Conservation (phyloP, 2,113 vertebrate genomes). For the Stegastes partitus region DNA sequence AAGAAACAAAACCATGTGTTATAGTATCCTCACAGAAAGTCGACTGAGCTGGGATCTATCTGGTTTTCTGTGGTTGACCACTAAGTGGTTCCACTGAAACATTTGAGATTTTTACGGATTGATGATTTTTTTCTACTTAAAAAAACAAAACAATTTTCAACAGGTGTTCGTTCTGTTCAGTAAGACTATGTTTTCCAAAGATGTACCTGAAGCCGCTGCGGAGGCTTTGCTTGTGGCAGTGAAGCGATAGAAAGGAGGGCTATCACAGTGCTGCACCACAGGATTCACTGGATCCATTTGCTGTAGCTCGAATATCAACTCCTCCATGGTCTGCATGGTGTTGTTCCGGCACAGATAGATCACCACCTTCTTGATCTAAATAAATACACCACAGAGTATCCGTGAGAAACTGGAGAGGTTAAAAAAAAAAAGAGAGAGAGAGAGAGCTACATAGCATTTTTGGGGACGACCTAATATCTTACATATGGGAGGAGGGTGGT, state of each 20-base stretch:
- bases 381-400: neutral
- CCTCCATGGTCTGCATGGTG: constrained; percentile 97
- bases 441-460: neutral
- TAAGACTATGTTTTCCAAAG: neutral
- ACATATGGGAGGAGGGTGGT: constrained; percentile 94
- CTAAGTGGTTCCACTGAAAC: constrained; percentile 4
- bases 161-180: neutral
- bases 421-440: neutral
- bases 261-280: constrained; percentile 95
- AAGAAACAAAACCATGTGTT: constrained; percentile 5
- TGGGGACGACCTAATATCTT: constrained; percentile 42
- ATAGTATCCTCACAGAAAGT: neutral
- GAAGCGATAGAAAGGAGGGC: constrained; percentile 96
- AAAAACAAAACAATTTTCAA: neutral
- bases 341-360: constrained; percentile 96
- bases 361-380: constrained; percentile 96
- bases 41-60: neutral
- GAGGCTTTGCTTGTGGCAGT: constrained; percentile 92
- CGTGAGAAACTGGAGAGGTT: neutral
- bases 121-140: neutral
- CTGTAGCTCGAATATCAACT: constrained; percentile 95
- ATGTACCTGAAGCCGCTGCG: constrained; percentile 90
- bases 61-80: constrained; percentile 2
- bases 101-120: constrained; percentile 21
- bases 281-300: constrained; percentile 97